Evolutionary conservation across 1,140 invertebrate species (phyloP).

Genomic region (Leptonema lineaticorne): DNA sequence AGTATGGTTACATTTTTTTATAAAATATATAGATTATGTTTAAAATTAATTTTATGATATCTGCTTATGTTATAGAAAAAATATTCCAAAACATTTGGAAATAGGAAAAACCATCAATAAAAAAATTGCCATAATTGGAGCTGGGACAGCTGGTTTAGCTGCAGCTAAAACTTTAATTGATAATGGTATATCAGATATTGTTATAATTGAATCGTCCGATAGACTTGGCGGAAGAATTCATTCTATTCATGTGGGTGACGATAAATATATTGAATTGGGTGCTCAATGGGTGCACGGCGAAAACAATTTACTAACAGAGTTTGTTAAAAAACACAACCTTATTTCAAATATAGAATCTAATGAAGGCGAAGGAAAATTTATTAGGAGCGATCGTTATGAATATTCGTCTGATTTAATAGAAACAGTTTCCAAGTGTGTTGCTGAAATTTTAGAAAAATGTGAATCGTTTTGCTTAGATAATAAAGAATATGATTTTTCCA

Average conservation of each 20-base stretch:
- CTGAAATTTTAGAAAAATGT: slow-evolving; percentile 55
- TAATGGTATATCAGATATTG: slow-evolving; percentile 57
- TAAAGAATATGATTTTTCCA: slow-evolving; percentile 48
- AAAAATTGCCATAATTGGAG: slow-evolving; percentile 58
- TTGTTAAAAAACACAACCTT: slow-evolving; percentile 50
- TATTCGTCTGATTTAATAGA: slow-evolving; percentile 52
- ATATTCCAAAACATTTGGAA: not conserved
- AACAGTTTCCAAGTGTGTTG: slow-evolving; percentile 46
- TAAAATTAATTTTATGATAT: not conserved
- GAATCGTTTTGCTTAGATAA: slow-evolving; percentile 50
- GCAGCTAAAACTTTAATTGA: slow-evolving; percentile 57
- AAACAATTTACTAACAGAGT: slow-evolving; percentile 58
- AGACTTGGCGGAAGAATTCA: slow-evolving; percentile 68
- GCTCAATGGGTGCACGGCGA: slow-evolving; percentile 78
- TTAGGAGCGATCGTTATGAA: slow-evolving; percentile 55
- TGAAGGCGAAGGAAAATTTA: slow-evolving; percentile 59
- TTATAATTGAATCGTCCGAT: slow-evolving; percentile 63
- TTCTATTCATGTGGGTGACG: slow-evolving; percentile 63
- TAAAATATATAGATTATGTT: not conserved
- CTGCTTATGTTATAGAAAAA: not conserved
- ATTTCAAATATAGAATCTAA: slow-evolving; percentile 51
- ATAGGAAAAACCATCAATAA: not conserved
- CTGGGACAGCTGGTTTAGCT: slow-evolving; percentile 61
- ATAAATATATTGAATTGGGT: slow-evolving; percentile 65
- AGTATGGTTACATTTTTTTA: slow-evolving; percentile 2